Evolutionary conservation across 2,113 vertebrate genomes (phyloP).

Genomic region (Xenopus borealis): DNA sequence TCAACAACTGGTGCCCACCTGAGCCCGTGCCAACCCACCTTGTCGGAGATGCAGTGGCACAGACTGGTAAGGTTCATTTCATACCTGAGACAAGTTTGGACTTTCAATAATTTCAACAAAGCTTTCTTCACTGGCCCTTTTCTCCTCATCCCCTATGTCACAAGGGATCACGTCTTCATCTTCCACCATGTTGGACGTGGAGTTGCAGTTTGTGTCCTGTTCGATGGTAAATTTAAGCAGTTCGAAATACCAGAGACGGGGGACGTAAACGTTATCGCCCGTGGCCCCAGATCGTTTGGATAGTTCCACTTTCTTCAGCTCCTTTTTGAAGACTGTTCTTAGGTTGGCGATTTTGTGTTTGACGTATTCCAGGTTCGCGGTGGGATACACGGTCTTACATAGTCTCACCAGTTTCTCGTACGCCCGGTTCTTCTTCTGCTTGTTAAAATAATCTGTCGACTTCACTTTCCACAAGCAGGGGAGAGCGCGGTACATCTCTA

Average conservation of each 20-base stretch:
- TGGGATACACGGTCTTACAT: conserved; percentile 11
- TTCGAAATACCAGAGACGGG: conserved; percentile 23
- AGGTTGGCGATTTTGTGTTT: conserved; percentile 29
- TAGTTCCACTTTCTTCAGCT: conserved; percentile 19
- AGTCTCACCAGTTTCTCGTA: conserved; percentile 17
- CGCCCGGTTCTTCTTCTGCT: conserved; percentile 13
- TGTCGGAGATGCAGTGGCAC: no score
- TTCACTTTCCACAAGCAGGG: conserved; percentile 26
- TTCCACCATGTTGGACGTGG: background rate
- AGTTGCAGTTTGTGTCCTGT: background rate
- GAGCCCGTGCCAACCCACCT: no score
- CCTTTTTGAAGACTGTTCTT: conserved; percentile 25
- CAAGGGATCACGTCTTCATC: no score
- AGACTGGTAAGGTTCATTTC: no score
- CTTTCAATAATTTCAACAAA: no score
- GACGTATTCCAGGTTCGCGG: conserved; percentile 16
- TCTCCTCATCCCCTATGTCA: no score
- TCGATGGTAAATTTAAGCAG: conserved; percentile 20
- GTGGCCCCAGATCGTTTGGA: conserved; percentile 5
- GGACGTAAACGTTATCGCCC: conserved; percentile 1
- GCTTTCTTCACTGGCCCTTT: no score
- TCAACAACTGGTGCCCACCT: no score
- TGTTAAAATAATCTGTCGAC: conserved; percentile 18
- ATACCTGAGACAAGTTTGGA: no score
- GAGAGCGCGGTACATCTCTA: conserved; percentile 16